Evolutionary conservation across 2,888 invertebrate species (phyloP), one percentile per base, ranked within the genome.

Genomic region (Acleris literana): DNA sequence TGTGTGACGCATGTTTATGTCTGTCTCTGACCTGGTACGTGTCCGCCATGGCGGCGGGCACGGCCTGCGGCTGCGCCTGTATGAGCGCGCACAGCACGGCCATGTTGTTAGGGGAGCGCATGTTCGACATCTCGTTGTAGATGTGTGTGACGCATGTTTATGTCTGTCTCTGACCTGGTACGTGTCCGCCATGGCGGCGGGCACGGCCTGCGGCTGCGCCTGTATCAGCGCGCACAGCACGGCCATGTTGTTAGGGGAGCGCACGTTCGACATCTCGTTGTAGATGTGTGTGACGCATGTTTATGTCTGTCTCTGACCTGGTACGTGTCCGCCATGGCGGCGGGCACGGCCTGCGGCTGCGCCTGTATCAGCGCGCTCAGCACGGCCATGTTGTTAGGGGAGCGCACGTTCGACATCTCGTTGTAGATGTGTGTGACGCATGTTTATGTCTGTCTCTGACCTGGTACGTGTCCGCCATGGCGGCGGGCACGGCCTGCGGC

Each of bases 171-270:
- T 39, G 43, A 94, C 94, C 90, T 94, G 91, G 78, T 96, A 97
- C 20, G 97, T 97, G 82, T 97, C 96, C 1, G 97, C 97, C 78
- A 98, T 94, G 71, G 96, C 94, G 60, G 95, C 95, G 0, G 98
- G 97, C 57, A 98, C 96, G 52, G 94, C 93, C 72, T 97, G 97
- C 4, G 97, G 96, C 68, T 96, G 94, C 25, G 96, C 95, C 86
- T 97, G 97, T 81, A 99, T 97, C 88, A 99, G 96, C 11, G 97
- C 96, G 2, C 96, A 96, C 17, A 99, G 93, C 86, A 99, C 96
- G 13, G 97, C 95, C 96, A 99, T 97, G 88, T 99, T 99, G 92
- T 98, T 99, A 0, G 98, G 97, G 89, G 98, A 98, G 68, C 99
- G 94, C 33, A 96, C 95, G 79, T 96, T 96, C 0, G 98, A 98